Percentiles rank a stretch among this genome's conserved stretches.
These are phyloP conservation scores for Zophobas atratus DNA, from an alignment of 1,140 invertebrate species.

Conservation along the genomic window DNA sequence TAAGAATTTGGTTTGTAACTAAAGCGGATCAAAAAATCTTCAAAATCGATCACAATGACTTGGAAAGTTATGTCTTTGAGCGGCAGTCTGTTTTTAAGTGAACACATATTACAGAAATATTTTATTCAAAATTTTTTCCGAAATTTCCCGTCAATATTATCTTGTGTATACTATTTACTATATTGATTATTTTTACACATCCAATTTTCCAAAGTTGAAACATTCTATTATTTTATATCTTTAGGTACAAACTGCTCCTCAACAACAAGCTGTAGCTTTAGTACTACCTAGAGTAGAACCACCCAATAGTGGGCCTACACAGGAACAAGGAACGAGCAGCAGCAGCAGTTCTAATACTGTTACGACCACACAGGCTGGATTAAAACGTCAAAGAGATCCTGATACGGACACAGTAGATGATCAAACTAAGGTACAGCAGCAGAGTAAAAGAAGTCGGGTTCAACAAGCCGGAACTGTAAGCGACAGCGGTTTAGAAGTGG, in stretches of 20 bases:
- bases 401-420: conserved; percentile 73
- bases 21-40: no score
- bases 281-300: conserved; percentile 81
- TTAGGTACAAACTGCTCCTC: conserved; percentile 64
- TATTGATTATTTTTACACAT: no score
- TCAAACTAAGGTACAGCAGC: conserved; percentile 66
- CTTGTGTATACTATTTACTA: no score
- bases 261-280: conserved; percentile 80
- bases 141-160: no score
- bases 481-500: conserved; percentile 76
- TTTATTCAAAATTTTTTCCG: no score
- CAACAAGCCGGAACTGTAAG: conserved; percentile 67
- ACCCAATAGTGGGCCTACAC: conserved; percentile 61
- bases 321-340: conserved; percentile 63
- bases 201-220: no score
- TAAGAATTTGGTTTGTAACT: no score
- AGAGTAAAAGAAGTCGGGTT: conserved; percentile 67
- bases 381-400: conserved; percentile 73
- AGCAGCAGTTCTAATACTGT: conserved; percentile 68
- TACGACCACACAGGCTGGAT: conserved; percentile 74
- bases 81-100: no score
- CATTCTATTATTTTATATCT: not conserved
- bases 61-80: no score
- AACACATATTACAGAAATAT: no score
- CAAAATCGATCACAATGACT: no score